Evolutionary conservation across 2,113 vertebrate species (phyloP), one percentile per base, ranked within the genome.

Genomic region (Crypturellus undulatus): DNA sequence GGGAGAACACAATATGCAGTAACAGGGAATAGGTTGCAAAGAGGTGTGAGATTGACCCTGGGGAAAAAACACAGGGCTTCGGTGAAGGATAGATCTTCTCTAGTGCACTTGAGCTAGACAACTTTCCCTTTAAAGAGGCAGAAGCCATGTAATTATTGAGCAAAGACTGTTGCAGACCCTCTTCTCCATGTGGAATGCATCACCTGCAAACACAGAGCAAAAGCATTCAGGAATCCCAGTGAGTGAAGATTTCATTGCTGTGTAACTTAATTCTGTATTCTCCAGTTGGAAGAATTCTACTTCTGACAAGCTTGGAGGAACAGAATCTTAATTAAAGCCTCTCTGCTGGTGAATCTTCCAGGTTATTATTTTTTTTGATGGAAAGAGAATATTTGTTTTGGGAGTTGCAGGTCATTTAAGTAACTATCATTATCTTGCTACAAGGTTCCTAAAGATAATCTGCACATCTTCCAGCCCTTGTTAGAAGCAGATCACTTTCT

Each of bases 11-110:
- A 20, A 59, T 4, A 19, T 26, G 72, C 32, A 20, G 21, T 15
- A 14, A 17, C 0, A 16, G 18, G 30, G 3, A 40, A 26, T 4
- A 45, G 19, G 43, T 20, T 1, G 0, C 19, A 11, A 26, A 11
- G 60, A 40, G 5, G 2, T 24, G 12, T n/a, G 54, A 58, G 38
- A 19, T 8, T 13, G 40, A 42, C 49, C 9, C 19, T 54, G 42
- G 49, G 49, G 30, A 43, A n/a, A 65, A 62, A 80, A 2, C 3
- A 32, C 14, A 22, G 32, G 40, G 10, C 22, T 52, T 64, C 8
- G 3, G 22, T 5, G 2, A 22, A 9, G 10, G 30, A 15, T 8
- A 62, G 40, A 10, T 42, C 25, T 79, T 26, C 13, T 64, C 24
- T 24, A 42, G 52, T 6, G 65, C 12, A 6, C 2, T 60, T 85